These are phyloP conservation scores for Heliangelus exortis DNA, from an alignment of 2,797 vertebrate genomes.

Conservation along the genomic window DNA sequence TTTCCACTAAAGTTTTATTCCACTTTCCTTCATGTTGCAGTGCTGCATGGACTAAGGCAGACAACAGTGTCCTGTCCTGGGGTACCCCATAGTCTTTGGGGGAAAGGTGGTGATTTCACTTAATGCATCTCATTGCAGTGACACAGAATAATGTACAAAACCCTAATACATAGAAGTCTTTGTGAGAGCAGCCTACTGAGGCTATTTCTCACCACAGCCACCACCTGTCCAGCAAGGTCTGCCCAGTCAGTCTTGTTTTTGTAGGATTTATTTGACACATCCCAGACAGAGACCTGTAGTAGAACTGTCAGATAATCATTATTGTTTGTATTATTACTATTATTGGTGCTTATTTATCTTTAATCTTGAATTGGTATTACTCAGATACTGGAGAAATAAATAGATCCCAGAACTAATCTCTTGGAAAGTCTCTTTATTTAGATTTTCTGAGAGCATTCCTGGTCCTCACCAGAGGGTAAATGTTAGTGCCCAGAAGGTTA, in stretches of 20 bases:
- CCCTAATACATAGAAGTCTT: background rate
- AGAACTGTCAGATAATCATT: constrained; percentile 12
- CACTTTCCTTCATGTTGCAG: background rate
- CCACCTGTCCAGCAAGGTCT: background rate
- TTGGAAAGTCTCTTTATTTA: constrained; percentile 42
- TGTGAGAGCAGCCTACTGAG: background rate
- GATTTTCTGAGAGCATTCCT: constrained; percentile 32
- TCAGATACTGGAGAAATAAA: constrained; percentile 13
- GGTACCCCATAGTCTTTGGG: background rate
- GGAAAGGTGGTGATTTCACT: background rate
- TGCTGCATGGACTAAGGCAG: background rate
- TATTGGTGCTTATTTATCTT: constrained; percentile 33
- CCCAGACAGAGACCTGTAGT: background rate
- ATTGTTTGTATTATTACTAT: constrained; percentile 36
- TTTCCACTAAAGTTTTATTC: background rate
- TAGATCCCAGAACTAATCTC: constrained; percentile 15
- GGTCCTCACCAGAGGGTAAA: constrained; percentile 32
- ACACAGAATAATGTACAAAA: background rate
- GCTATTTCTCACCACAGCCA: background rate
- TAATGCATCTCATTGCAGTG: background rate
- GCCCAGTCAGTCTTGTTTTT: background rate
- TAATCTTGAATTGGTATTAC: background rate
- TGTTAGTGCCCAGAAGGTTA: constrained; percentile 29
- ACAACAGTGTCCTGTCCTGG: background rate
- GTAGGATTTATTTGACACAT: background rate